These are phyloP conservation scores for Okapia johnstoni DNA, from an alignment of 2,113 vertebrate species.

Conservation along the genomic window DNA sequence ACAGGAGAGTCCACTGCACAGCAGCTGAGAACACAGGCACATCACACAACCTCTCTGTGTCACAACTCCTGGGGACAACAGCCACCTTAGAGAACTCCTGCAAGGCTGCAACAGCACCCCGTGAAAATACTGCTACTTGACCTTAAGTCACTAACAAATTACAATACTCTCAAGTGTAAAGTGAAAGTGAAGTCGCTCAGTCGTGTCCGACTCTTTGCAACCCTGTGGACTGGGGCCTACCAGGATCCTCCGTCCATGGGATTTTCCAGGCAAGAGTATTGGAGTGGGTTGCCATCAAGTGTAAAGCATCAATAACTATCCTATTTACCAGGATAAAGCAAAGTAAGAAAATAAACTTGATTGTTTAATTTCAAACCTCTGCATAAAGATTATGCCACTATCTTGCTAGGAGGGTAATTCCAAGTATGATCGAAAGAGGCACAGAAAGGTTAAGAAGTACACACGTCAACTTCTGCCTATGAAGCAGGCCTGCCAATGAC, in stretches of 20 bases:
- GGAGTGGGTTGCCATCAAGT: not conserved
- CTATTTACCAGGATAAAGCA: not conserved
- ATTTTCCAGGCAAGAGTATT: no score
- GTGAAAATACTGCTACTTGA: not conserved
- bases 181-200: no score
- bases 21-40: not conserved
- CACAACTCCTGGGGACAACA: not conserved
- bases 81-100: not conserved
- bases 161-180: not conserved
- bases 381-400: not conserved
- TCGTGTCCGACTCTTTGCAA: no score
- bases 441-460: not conserved
- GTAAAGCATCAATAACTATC: not conserved
- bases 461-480: not conserved
- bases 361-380: not conserved
- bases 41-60: not conserved
- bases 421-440: not conserved
- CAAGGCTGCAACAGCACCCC: no score
- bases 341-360: not conserved
- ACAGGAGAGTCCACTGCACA: not conserved
- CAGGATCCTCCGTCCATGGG: no score
- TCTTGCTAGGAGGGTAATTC: not conserved
- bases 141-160: no score
- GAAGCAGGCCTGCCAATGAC: not conserved
- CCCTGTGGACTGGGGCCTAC: no score